phyloP scores from a whole-genome alignment of 2,888 invertebrate species.

The Tetrapedia diversipes region DNA sequence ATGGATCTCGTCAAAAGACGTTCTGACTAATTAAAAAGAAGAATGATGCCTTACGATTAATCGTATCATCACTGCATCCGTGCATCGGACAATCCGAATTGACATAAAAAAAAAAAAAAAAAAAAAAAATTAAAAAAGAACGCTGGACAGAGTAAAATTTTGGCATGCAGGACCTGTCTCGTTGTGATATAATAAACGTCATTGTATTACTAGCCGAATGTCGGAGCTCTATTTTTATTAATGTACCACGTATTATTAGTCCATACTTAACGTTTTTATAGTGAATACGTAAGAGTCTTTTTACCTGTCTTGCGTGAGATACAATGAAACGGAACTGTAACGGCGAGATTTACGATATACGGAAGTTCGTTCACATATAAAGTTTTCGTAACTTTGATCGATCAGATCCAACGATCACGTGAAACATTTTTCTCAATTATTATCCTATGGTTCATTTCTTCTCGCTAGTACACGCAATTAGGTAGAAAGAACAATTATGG shows the following conservation, averaged over 20 bases:
- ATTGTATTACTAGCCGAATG: constrained; percentile 62
- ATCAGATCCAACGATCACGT: neutral
- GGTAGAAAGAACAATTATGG: constrained; percentile 39
- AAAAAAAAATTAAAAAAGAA: constrained; percentile 23
- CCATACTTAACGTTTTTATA: constrained; percentile 63
- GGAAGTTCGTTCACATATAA: neutral
- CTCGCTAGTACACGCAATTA: constrained; percentile 36
- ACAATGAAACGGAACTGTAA: constrained; percentile 31
- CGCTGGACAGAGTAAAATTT: constrained; percentile 44
- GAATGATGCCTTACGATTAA: constrained; percentile 59
- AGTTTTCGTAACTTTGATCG: constrained; percentile 8
- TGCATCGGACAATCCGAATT: constrained; percentile 59
- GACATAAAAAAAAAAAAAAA: constrained; percentile 26
- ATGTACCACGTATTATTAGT: constrained; percentile 57
- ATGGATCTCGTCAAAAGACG: constrained; percentile 20
- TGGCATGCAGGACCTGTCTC: constrained; percentile 64
- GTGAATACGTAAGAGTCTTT: constrained; percentile 51
- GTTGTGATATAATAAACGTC: constrained; percentile 66
- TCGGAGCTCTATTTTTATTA: constrained; percentile 69
- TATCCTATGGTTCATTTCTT: constrained; percentile 25
- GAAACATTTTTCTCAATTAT: constrained; percentile 1
- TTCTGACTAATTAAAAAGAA: constrained; percentile 34
- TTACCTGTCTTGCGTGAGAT: constrained; percentile 50
- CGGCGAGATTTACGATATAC: constrained; percentile 4
- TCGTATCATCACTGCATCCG: constrained; percentile 57